These are phyloP conservation scores for Macrochelys suwanniensis DNA, from an alignment of 2,797 vertebrate genomes.

Conservation along the genomic window DNA sequence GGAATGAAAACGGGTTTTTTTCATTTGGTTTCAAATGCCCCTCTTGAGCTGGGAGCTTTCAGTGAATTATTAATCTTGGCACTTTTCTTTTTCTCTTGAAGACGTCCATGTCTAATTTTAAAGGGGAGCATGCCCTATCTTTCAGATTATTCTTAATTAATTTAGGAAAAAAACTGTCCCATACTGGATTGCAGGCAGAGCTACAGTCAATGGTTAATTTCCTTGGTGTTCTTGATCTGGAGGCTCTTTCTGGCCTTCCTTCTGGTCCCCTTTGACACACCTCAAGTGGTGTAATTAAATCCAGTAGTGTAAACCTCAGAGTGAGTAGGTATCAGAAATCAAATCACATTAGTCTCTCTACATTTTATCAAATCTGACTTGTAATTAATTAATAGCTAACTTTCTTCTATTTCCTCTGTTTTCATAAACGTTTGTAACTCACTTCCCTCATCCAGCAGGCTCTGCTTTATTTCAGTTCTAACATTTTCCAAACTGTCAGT, in stretches of 20 bases:
- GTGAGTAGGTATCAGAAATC: slow-evolving; percentile 38
- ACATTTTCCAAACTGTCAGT: slow-evolving; percentile 9
- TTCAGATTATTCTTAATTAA: slow-evolving; percentile 41
- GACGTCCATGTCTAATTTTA: slow-evolving; percentile 21
- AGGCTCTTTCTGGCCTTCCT: slow-evolving; percentile 27
- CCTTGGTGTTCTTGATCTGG: not conserved
- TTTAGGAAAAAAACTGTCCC: not conserved
- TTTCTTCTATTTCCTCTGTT: not conserved
- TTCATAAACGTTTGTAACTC: slow-evolving; percentile 36
- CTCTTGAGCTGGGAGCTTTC: slow-evolving; percentile 33
- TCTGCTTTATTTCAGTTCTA: slow-evolving; percentile 12
- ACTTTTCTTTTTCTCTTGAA: slow-evolving; percentile 37
- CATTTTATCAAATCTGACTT: slow-evolving; percentile 51
- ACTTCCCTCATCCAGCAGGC: not conserved
- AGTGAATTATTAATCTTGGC: slow-evolving; percentile 21
- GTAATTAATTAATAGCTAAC: not conserved
- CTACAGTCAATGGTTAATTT: not conserved
- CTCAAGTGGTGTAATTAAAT: slow-evolving; percentile 21
- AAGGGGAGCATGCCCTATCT: not conserved
- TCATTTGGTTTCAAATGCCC: slow-evolving; percentile 27
- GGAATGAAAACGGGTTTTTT: slow-evolving; percentile 48
- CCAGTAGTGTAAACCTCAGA: not conserved
- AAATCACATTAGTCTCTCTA: slow-evolving; percentile 35
- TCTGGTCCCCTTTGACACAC: not conserved
- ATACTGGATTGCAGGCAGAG: not conserved